Evolutionary conservation across 2,113 vertebrate species (phyloP).

Genomic region (Sula dactylatra): DNA sequence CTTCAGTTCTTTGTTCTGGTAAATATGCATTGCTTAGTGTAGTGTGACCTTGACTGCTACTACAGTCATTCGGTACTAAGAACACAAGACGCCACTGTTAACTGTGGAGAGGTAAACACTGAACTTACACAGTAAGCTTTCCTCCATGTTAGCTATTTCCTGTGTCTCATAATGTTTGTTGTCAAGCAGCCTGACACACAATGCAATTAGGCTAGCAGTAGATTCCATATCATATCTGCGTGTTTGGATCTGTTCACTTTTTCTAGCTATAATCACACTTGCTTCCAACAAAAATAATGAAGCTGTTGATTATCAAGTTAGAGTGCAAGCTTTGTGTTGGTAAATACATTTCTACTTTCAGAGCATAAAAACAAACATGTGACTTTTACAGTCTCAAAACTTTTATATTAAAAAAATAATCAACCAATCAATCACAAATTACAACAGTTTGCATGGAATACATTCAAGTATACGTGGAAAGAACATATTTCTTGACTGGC

Average conservation of each 20-base stretch:
- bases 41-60: background rate
- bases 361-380: constrained; percentile 8
- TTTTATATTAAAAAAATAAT: background rate
- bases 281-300: constrained; percentile 15
- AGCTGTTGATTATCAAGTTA: constrained; percentile 17
- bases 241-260: background rate
- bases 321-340: constrained; percentile 17
- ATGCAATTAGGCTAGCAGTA: background rate
- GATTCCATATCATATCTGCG: background rate
- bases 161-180: background rate
- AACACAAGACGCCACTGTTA: background rate
- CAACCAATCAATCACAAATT: background rate
- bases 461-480: background rate
- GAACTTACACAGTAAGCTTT: background rate
- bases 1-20: background rate
- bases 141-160: background rate
- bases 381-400: background rate
- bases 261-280: background rate
- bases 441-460: background rate
- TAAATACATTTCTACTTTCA: constrained; percentile 20
- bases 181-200: background rate
- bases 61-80: background rate
- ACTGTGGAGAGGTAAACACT: background rate
- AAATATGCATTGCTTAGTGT: rapidly evolving
- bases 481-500: constrained; percentile 11